These are phyloP conservation scores for Drosophila borealis DNA, from an alignment of 2,888 invertebrate genomes.

Conservation along the genomic window DNA sequence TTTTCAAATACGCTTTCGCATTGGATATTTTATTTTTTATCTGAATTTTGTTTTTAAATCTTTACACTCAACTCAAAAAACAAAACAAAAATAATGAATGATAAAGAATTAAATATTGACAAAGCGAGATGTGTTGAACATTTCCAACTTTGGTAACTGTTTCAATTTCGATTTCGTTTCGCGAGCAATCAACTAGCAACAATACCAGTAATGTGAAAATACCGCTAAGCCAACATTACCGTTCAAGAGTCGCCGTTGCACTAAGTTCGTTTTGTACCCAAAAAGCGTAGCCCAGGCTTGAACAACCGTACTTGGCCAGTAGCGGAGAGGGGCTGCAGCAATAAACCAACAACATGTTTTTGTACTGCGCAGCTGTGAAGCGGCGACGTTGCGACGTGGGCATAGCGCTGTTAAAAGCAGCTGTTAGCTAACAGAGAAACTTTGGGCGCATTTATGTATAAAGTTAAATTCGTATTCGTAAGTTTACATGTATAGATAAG, in stretches of 20 bases:
- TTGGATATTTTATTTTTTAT: constrained; percentile 9
- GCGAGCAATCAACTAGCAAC: constrained; percentile 13
- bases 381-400: constrained; percentile 12
- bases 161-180: constrained; percentile 18
- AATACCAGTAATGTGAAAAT: constrained; percentile 35
- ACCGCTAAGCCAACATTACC: constrained; percentile 83
- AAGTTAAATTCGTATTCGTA: no score
- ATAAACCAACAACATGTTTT: constrained; percentile 45
- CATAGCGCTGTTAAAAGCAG: constrained; percentile 10
- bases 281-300: constrained; percentile 59
- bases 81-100: constrained; percentile 17
- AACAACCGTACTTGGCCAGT: constrained; percentile 41
- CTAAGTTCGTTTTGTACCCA: constrained; percentile 81
- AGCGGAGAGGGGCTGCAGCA: constrained; percentile 29
- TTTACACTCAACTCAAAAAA: constrained; percentile 49
- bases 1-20: constrained; percentile 42
- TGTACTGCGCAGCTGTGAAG: constrained; percentile 67
- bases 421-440: constrained; percentile 43
- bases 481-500: no score
- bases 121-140: constrained; percentile 5
- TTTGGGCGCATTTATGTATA: no score
- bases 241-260: constrained; percentile 85
- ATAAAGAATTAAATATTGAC: constrained; percentile 4
- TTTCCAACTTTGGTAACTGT: constrained; percentile 4
- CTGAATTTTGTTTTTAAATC: neutral